Percentiles rank a stretch among this genome's conserved stretches.
These are phyloP conservation scores for Cyclura pinguis DNA, from an alignment of 2,797 vertebrate species.

Conservation along the genomic window DNA sequence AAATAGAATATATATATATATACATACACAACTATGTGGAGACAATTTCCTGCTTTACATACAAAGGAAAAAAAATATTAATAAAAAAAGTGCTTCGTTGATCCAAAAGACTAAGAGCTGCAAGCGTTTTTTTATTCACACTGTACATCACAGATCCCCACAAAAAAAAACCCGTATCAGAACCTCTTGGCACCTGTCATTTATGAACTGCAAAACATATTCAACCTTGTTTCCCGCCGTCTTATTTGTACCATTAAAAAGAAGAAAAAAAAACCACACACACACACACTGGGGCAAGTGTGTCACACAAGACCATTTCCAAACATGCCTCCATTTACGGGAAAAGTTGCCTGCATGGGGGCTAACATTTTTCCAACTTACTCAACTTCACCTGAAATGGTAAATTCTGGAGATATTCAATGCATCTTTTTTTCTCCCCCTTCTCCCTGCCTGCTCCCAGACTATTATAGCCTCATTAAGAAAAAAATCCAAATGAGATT, in stretches of 20 bases:
- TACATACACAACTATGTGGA: constrained; percentile 77
- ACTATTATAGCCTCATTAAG: too few relatives aligned
- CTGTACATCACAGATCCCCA: constrained; percentile 79
- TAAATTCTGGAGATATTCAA: too few relatives aligned
- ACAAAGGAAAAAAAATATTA: constrained; percentile 81
- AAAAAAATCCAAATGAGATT: too few relatives aligned
- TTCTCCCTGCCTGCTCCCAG: too few relatives aligned
- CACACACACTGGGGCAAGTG: background rate
- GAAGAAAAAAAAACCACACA: constrained; percentile 34
- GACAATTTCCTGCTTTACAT: constrained; percentile 82
- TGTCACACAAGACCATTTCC: constrained; percentile 8
- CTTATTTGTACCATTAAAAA: constrained; percentile 28
- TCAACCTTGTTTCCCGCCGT: constrained; percentile 19
- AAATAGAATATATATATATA: too few relatives aligned
- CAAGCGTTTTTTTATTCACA: constrained; percentile 82
- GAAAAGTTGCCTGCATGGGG: too few relatives aligned
- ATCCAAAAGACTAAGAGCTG: constrained; percentile 82
- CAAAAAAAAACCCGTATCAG: constrained; percentile 71
- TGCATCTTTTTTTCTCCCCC: too few relatives aligned
- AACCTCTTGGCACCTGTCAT: constrained; percentile 79
- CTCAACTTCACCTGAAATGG: too few relatives aligned
- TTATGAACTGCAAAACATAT: constrained; percentile 60
- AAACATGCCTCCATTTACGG: background rate
- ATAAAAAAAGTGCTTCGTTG: constrained; percentile 84
- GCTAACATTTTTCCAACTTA: too few relatives aligned